Percentiles rank a stretch among this genome's conserved stretches.
These are phyloP conservation scores for Bothrops jararaca DNA, from an alignment of 2,113 vertebrate genomes.

Conservation along the genomic window DNA sequence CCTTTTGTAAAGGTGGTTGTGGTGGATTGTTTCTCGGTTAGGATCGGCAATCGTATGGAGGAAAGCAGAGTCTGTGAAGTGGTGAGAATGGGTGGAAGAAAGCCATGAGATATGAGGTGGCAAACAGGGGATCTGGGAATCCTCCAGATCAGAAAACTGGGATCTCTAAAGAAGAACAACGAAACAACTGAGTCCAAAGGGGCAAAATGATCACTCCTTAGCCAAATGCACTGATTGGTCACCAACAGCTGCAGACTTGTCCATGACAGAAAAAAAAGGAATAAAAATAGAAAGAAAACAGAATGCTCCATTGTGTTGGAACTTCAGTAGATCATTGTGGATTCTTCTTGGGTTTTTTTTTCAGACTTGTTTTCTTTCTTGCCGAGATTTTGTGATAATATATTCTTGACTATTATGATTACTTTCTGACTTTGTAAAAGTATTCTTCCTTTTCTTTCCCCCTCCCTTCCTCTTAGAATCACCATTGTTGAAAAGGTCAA, in stretches of 20 bases:
- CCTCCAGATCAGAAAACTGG: slow-evolving; percentile 15
- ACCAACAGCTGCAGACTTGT: slow-evolving; percentile 29
- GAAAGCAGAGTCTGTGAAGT: slow-evolving; percentile 53
- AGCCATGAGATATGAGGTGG: slow-evolving; percentile 6
- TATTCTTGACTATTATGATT: slow-evolving; percentile 63
- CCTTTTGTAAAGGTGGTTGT: not conserved
- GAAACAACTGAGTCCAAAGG: not conserved
- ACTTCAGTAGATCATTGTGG: slow-evolving; percentile 63
- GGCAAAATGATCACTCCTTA: not conserved
- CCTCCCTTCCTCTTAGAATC: slow-evolving; percentile 28
- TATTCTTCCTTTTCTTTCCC: slow-evolving; percentile 33
- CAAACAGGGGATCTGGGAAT: slow-evolving; percentile 22
- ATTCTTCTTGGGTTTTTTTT: slow-evolving; percentile 32
- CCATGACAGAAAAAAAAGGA: not conserved
- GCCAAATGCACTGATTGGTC: slow-evolving; percentile 21
- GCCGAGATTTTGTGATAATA: slow-evolving; percentile 64
- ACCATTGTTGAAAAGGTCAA: slow-evolving; percentile 71
- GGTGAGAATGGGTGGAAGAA: slow-evolving; percentile 32
- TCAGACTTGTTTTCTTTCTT: slow-evolving; percentile 53
- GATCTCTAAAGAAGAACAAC: not conserved
- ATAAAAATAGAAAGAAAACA: slow-evolving; percentile 39
- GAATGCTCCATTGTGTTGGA: slow-evolving; percentile 58
- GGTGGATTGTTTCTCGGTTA: slow-evolving; percentile 17
- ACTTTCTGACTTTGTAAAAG: slow-evolving; percentile 55
- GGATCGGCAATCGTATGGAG: slow-evolving; percentile 48